Evolutionary conservation across 2,888 invertebrate species (phyloP), one percentile per base, ranked within the genome.

Genomic region (Meiosimyza decipiens): DNA sequence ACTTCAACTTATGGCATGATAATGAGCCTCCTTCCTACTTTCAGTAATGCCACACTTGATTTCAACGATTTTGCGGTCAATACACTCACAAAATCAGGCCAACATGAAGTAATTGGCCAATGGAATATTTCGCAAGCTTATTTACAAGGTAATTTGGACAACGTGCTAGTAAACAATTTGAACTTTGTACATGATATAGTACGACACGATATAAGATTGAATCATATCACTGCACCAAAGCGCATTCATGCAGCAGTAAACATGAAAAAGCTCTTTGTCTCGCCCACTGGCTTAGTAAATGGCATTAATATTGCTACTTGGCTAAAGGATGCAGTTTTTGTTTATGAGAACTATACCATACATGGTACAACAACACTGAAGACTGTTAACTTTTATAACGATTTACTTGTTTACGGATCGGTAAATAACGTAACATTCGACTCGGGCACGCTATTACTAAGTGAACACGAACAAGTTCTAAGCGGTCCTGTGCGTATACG

Each of bases 101-200:
- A 85, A 7, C 90, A 90, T 82, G 77, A 81, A 13, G 87, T 90
- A 3, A 79, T 79, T 3, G 85, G 80, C 3, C 77, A 82, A 49
- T 87, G 87, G 87, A 76, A 73, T 15, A 72, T 87, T n/a, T 54
- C 75, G 0, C 73, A 81, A 22, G 80, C 77, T 1, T 22, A 70
- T 3, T 73, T 86, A 3, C 49, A 71, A 4, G 89, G 85, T 47
- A 78, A 86, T 77, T 75, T 88, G 1, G 75, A 80, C 12, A 76
- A 82, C 52, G 85, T 87, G 0, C 80, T 78, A 6, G 85, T 91
- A 18, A 91, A 91, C 79, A 82, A 86, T 74, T 80, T 89, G 60
- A 87, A 89, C 83, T 82, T 91, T 40, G 80, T 84, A 15, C 84
- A 84, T 11, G 91, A 91, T 77, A 83, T 91, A 18, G 85, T 90